phyloP scores from a whole-genome alignment of 1,140 invertebrate species.

The Lanistes nyassanus region DNA sequence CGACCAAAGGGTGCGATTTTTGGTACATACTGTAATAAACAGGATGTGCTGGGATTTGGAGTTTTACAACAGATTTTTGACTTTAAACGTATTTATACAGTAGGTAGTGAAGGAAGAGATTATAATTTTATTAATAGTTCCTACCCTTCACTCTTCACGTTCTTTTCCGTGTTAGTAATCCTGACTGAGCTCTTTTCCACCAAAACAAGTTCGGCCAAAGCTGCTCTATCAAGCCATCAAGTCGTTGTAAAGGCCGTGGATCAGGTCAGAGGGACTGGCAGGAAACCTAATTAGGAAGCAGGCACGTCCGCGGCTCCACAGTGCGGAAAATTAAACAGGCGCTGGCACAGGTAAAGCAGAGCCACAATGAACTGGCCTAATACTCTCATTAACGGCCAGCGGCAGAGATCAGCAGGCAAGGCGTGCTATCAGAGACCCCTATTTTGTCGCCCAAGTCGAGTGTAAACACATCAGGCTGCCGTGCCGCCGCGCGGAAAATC shows the following conservation, averaged over 20 bases:
- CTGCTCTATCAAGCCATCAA: background rate
- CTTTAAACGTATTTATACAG: too few species aligned
- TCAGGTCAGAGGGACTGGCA: slow-evolving; percentile 24
- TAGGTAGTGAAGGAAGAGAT: too few species aligned
- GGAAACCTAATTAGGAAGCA: slow-evolving; percentile 20
- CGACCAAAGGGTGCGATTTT: too few species aligned
- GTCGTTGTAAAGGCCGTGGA: slow-evolving; percentile 5
- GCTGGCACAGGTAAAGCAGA: slow-evolving; percentile 1
- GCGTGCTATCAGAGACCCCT: slow-evolving; percentile 22
- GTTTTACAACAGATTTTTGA: too few species aligned
- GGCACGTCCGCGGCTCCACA: slow-evolving; percentile 15
- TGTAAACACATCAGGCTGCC: slow-evolving; percentile 34
- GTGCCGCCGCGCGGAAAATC: slow-evolving; percentile 30
- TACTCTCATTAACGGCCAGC: slow-evolving; percentile 28
- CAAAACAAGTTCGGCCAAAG: too few species aligned
- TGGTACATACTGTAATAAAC: too few species aligned
- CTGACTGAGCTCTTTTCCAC: too few species aligned
- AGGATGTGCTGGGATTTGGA: too few species aligned
- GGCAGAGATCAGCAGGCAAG: slow-evolving; percentile 27
- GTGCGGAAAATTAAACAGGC: slow-evolving; percentile 18
- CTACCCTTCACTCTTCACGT: too few species aligned
- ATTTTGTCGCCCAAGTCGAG: slow-evolving; percentile 32
- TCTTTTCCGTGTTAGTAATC: too few species aligned
- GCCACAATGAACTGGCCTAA: slow-evolving; percentile 9
- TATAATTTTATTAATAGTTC: too few species aligned